A percentile compares a stretch with the other conserved stretches of the same genome.
These are phyloP conservation scores for Hyposmocoma kahamanoa DNA, from an alignment of 1,140 invertebrate genomes.

Conservation along the genomic window DNA sequence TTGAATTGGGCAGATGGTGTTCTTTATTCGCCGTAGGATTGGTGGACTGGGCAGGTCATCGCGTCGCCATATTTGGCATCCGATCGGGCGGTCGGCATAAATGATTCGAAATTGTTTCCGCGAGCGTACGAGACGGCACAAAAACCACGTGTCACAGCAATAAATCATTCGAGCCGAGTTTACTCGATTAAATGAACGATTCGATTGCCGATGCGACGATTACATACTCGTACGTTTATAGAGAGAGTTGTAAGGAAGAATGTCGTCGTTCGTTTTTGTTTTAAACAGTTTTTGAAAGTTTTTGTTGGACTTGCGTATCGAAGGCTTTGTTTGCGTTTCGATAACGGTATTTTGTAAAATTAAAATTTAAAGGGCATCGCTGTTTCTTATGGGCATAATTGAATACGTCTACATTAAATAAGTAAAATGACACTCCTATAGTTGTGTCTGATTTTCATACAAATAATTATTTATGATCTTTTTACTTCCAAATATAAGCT, in stretches of 20 bases:
- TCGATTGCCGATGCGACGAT: slow-evolving; percentile 52
- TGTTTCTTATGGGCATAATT: too few relatives aligned
- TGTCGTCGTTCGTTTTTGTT: slow-evolving; percentile 46
- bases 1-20: too few relatives aligned
- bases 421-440: too few relatives aligned
- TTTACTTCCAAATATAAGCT: too few relatives aligned
- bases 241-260: slow-evolving; percentile 56
- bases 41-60: slow-evolving; percentile 30
- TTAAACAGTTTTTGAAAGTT: slow-evolving; percentile 43
- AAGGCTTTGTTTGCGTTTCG: slow-evolving; percentile 16
- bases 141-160: slow-evolving; percentile 65
- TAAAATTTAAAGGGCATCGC: slow-evolving; percentile 15
- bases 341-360: slow-evolving; percentile 15
- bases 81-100: slow-evolving; percentile 48
- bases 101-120: slow-evolving; percentile 67
- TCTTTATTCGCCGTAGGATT: too few relatives aligned
- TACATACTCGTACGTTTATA: slow-evolving; percentile 41
- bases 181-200: slow-evolving; percentile 60
- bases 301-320: slow-evolving; percentile 12
- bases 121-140: slow-evolving; percentile 37
- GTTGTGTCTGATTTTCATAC: too few relatives aligned
- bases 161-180: slow-evolving; percentile 62
- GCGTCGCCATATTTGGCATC: slow-evolving; percentile 40
- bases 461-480: too few relatives aligned
- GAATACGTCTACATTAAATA: too few relatives aligned